A percentile compares a stretch with the other conserved stretches of the same genome.
Evolutionary conservation across 1,140 invertebrate species (phyloP).

Genomic region (Drosophila kanapiae): DNA sequence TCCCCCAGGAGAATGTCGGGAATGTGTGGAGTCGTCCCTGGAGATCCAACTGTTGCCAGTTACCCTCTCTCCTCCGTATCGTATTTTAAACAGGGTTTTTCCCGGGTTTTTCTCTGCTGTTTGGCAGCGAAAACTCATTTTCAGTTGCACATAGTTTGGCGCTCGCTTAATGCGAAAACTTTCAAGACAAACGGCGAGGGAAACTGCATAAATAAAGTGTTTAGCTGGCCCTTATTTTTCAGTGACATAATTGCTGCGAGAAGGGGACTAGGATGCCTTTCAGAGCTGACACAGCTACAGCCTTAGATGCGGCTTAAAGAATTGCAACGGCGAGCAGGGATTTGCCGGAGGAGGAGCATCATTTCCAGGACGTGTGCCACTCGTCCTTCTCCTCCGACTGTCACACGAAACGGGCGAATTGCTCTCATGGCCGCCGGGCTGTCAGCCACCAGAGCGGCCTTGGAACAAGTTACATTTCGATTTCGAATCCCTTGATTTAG

Average conservation of each 20-base stretch:
- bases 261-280: neutral
- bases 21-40: slow-evolving; percentile 1
- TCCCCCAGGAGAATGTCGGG: slow-evolving; percentile 20
- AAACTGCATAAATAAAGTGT: slow-evolving; percentile 76
- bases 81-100: slow-evolving; percentile 2
- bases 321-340: slow-evolving; percentile 24
- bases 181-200: slow-evolving; percentile 70
- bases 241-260: slow-evolving; percentile 67
- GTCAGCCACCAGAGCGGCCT: slow-evolving; percentile 57
- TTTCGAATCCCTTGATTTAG: slow-evolving; percentile 53
- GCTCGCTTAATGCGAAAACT: slow-evolving; percentile 77
- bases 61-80: neutral
- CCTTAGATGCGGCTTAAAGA: slow-evolving; percentile 24
- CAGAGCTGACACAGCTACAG: slow-evolving; percentile 9
- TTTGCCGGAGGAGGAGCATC: slow-evolving; percentile 8
- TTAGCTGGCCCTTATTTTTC: slow-evolving; percentile 67
- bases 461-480: slow-evolving; percentile 77
- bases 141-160: slow-evolving; percentile 74
- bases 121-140: slow-evolving; percentile 51
- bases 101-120: neutral
- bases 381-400: slow-evolving; percentile 27
- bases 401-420: slow-evolving; percentile 33
- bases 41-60: slow-evolving; percentile 42
- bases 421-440: slow-evolving; percentile 59
- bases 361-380: slow-evolving; percentile 7